Evolutionary conservation across 1,140 invertebrate species (phyloP).

Genomic region (Saccostrea cuccullata): DNA sequence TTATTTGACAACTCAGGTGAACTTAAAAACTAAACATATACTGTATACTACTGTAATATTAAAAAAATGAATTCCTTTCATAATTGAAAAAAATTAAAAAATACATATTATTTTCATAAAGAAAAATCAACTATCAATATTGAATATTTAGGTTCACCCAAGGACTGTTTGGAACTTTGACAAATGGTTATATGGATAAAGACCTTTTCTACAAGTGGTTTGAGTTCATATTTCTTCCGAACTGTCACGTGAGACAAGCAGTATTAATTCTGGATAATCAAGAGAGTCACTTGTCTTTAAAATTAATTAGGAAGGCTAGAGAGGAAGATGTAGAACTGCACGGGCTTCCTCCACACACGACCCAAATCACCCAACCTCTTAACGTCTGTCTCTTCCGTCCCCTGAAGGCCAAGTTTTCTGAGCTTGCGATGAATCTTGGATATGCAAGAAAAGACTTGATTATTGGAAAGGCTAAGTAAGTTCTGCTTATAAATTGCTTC

Average conservation of each 20-base stretch:
- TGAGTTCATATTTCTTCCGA: background rate
- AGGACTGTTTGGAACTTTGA: background rate
- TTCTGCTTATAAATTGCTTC: background rate
- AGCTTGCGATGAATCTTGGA: background rate
- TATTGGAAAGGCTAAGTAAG: background rate
- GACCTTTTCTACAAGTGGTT: background rate
- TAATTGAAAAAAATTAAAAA: too few species aligned
- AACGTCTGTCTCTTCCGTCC: background rate
- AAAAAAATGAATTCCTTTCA: too few species aligned
- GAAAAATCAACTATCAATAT: too few species aligned
- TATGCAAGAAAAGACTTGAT: background rate
- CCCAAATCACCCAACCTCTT: background rate
- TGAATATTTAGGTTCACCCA: background rate
- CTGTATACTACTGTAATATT: too few species aligned
- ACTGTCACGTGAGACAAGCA: background rate
- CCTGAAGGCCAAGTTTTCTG: background rate
- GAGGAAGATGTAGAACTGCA: background rate
- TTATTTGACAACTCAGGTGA: too few species aligned
- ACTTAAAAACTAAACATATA: too few species aligned
- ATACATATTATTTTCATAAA: too few species aligned
- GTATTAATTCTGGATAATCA: background rate
- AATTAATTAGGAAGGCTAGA: background rate
- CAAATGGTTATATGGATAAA: background rate
- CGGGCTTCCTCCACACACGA: background rate
- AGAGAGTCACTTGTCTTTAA: background rate